Conservation (phyloP, 30 jellyfish, hydroid and myxozoan species). For the Cassiopea xamachana region DNA sequence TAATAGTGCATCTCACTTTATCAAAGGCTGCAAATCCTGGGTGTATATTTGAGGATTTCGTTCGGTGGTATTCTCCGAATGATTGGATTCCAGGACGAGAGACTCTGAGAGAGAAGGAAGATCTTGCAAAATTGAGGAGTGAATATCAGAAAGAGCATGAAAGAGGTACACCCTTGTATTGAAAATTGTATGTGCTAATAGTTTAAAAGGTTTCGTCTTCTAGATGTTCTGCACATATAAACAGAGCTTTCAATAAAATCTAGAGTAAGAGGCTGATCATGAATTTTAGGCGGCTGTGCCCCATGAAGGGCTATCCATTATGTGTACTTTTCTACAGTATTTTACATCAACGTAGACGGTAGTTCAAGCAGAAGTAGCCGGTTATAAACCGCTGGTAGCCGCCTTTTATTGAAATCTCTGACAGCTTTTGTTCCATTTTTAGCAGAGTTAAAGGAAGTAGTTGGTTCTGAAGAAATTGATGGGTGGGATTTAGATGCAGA, state of each 20-base stretch:
- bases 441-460: slow-evolving; percentile 55
- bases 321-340: too few relatives aligned
- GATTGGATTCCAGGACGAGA: slow-evolving; percentile 95
- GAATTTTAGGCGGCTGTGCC: too few relatives aligned
- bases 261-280: too few relatives aligned
- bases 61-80: slow-evolving; percentile 96
- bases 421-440: background rate
- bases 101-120: slow-evolving; percentile 78
- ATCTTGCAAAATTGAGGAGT: slow-evolving; percentile 58
- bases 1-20: too few relatives aligned
- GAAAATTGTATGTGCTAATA: background rate
- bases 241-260: too few relatives aligned
- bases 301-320: too few relatives aligned
- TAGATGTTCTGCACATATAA: too few relatives aligned
- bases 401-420: too few relatives aligned
- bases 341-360: too few relatives aligned
- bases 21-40: slow-evolving; percentile 97
- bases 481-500: slow-evolving; percentile 79
- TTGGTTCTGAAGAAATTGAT: slow-evolving; percentile 52
- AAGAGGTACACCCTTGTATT: background rate
- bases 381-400: too few relatives aligned
- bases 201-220: background rate
- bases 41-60: slow-evolving; percentile 90
- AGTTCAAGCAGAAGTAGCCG: too few relatives aligned
- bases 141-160: background rate